Evolutionary conservation across 2,113 vertebrate genomes (phyloP), one percentile per base, ranked within the genome.

Genomic region (Ameiurus melas): DNA sequence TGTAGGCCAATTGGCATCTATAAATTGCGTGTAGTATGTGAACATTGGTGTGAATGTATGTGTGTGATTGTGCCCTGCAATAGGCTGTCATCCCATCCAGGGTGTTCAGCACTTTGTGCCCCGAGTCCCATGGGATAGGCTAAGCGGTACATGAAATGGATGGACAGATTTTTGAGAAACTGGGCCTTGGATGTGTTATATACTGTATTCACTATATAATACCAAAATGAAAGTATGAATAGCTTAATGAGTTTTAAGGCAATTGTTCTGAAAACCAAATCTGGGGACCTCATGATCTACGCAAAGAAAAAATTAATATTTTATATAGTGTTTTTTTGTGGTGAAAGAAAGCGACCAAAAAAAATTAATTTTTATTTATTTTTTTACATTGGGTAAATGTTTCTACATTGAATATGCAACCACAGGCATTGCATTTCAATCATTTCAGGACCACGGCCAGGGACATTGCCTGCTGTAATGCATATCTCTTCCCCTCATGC

Each of bases 361-460:
- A n/a, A n/a, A n/a, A n/a, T n/a, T n/a, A n/a, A n/a, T n/a, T n/a
- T n/a, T n/a, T n/a, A n/a, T n/a, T n/a, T n/a, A n/a, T 66, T 33
- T 39, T 73, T 39, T 39, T 39, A 73, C 33, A 73, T 33, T 20
- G 39, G 19, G 17, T 22, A 77, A 27, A 51, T 2, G 5, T 51
- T n/a, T 78, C n/a, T n/a, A 51, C 25, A n/a, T 78, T 6, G 7
- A 14, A 57, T 30, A 80, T 57, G 51, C n/a, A 57, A 80, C 43
- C 75, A 27, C 22, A 27, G 12, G 4, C 4, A 51, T n/a, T 43
- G 71, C 20, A 36, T 36, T 36, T 36, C 20, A 25, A 19, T 16
- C 13, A 13, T 62, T 89, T 86, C 84, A 91, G 73, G 51, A 86
- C 81, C 86, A 86, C 22, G 87, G 83, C 73, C 68, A 89, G 85